These are phyloP conservation scores for Leucoptera coffeella DNA, from an alignment of 2,888 invertebrate genomes.

Conservation along the genomic window DNA sequence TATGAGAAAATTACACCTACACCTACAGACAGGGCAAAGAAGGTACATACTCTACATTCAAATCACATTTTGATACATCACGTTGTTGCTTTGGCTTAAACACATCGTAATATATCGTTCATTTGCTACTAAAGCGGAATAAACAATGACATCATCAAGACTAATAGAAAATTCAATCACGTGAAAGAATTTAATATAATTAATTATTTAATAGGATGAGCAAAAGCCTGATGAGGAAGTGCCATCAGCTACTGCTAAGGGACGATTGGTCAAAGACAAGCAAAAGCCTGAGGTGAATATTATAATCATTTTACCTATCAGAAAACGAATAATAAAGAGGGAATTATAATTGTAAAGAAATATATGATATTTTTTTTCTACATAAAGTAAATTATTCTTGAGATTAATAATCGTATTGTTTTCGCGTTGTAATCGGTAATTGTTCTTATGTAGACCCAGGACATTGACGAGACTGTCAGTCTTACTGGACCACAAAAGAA, in stretches of 20 bases:
- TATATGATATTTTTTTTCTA: slow-evolving; percentile 4
- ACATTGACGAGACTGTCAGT: slow-evolving; percentile 40
- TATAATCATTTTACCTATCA: too few relatives aligned
- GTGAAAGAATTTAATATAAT: too few relatives aligned
- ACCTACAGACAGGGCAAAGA: slow-evolving; percentile 43
- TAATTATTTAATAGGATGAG: slow-evolving; percentile 16
- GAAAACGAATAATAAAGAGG: too few relatives aligned
- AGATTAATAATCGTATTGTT: neutral
- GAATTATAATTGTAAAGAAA: slow-evolving; percentile 1
- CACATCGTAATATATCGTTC: too few relatives aligned
- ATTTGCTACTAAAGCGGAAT: too few relatives aligned
- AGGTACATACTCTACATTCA: slow-evolving; percentile 24
- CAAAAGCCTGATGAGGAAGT: slow-evolving; percentile 19
- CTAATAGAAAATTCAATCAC: too few relatives aligned
- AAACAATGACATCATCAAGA: too few relatives aligned
- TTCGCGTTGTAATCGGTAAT: slow-evolving; percentile 4
- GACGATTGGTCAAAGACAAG: slow-evolving; percentile 38
- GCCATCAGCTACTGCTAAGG: slow-evolving; percentile 26
- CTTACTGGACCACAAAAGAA: slow-evolving; percentile 31
- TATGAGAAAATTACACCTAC: slow-evolving; percentile 57
- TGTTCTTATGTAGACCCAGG: slow-evolving; percentile 31
- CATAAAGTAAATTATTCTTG: neutral
- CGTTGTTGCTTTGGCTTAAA: too few relatives aligned
- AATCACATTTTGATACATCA: slow-evolving; percentile 4
- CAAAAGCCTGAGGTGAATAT: slow-evolving; percentile 30